phyloP scores from a whole-genome alignment of 2,888 invertebrate species.

The Dolomedes plantarius region DNA sequence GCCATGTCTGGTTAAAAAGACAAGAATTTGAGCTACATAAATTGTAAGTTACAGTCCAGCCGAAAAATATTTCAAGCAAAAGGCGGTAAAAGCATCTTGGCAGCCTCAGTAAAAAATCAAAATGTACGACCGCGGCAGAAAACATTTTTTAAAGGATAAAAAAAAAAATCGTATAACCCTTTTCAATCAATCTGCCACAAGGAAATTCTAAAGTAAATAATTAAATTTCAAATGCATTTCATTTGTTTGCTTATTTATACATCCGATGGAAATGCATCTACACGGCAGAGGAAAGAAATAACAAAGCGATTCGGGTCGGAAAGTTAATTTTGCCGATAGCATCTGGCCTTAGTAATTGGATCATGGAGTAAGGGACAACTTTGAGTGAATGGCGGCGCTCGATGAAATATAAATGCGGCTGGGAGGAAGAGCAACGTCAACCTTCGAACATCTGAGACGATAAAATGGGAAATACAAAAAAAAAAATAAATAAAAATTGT shows the following conservation, averaged over 20 bases:
- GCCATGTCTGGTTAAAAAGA: too few relatives aligned
- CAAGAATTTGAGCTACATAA: too few relatives aligned
- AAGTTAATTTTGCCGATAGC: conserved; percentile 66
- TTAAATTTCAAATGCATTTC: conserved; percentile 44
- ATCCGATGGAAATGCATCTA: neutral
- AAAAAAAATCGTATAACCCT: conserved; percentile 7
- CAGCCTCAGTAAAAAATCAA: too few relatives aligned
- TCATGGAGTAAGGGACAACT: conserved; percentile 39
- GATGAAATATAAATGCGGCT: conserved; percentile 25
- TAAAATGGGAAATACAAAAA: neutral
- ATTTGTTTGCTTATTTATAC: conserved; percentile 7
- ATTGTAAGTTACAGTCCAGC: too few relatives aligned
- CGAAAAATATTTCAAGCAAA: too few relatives aligned
- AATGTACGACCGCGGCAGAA: neutral
- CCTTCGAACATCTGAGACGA: too few relatives aligned
- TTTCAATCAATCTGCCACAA: conserved; percentile 14
- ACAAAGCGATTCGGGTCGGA: conserved; percentile 30
- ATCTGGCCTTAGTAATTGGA: conserved; percentile 60
- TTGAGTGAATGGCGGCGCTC: conserved; percentile 40
- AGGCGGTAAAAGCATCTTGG: too few relatives aligned
- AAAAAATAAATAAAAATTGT: too few relatives aligned
- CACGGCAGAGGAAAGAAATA: conserved; percentile 1
- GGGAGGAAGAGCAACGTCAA: conserved; percentile 18
- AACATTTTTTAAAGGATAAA: neutral
- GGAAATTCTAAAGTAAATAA: conserved; percentile 22